These are phyloP conservation scores for Thymallus thymallus DNA, from an alignment of 2,113 vertebrate genomes.

Conservation along the genomic window DNA sequence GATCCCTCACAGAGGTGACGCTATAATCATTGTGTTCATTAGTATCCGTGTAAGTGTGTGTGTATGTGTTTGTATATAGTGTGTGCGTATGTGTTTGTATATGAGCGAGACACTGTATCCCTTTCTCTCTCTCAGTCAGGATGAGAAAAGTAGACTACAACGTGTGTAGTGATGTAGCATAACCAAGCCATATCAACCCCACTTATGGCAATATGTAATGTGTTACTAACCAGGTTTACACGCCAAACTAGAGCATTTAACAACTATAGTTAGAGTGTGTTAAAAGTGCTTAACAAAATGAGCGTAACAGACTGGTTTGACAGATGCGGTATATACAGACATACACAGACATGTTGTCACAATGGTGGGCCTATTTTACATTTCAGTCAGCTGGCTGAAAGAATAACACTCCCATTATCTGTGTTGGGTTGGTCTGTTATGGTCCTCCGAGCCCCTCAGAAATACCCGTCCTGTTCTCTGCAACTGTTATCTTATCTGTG, in stretches of 20 bases:
- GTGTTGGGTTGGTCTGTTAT: background rate
- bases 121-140: background rate
- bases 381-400: background rate
- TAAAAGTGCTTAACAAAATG: constrained; percentile 36
- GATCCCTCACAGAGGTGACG: background rate
- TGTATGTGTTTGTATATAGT: background rate
- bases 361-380: background rate
- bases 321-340: background rate
- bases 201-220: constrained; percentile 36
- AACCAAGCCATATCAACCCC: constrained; percentile 48
- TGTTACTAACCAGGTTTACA: constrained; percentile 57
- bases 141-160: constrained; percentile 21
- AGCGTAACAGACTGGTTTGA: background rate
- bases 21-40: background rate
- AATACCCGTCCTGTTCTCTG: background rate
- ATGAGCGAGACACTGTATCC: background rate
- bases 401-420: background rate
- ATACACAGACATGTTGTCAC: background rate
- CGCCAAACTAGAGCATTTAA: constrained; percentile 47
- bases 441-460: background rate
- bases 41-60: background rate
- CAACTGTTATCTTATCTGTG: constrained; percentile 8
- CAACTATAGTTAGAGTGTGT: constrained; percentile 38
- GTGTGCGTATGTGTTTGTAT: background rate
- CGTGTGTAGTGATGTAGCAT: constrained; percentile 41